phyloP scores from a whole-genome alignment of 92 coral and sea anemone genomes.

The Umimayanthus chanpuru region DNA sequence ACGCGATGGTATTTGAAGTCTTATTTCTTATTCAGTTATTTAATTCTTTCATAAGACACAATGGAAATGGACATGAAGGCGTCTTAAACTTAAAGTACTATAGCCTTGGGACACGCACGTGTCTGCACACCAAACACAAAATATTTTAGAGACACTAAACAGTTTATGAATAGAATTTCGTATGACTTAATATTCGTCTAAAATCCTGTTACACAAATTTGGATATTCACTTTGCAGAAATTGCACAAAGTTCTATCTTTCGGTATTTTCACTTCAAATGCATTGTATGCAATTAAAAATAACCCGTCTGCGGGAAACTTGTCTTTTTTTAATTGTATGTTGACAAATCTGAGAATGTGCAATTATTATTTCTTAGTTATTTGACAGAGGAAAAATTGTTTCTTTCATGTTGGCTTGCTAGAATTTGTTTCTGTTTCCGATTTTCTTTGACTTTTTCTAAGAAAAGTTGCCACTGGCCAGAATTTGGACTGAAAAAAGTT shows the following conservation, averaged over 20 bases:
- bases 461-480: no score
- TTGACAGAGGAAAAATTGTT: not conserved
- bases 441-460: not conserved
- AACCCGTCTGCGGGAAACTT: not conserved
- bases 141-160: no score
- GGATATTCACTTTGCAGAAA: no score
- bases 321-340: not conserved
- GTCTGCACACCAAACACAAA: no score
- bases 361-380: not conserved
- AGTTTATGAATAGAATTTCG: no score
- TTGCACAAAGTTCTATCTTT: no score
- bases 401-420: not conserved
- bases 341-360: not conserved
- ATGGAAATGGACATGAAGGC: not conserved
- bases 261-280: no score
- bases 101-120: not conserved
- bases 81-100: not conserved
- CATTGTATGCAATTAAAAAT: not conserved
- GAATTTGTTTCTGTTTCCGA: not conserved
- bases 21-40: not conserved
- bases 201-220: no score
- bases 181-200: no score
- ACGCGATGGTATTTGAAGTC: slow-evolving; percentile 73
- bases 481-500: no score
- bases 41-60: not conserved